These are phyloP conservation scores for Hyla sarda DNA, from an alignment of 2,113 vertebrate genomes.

Conservation along the genomic window DNA sequence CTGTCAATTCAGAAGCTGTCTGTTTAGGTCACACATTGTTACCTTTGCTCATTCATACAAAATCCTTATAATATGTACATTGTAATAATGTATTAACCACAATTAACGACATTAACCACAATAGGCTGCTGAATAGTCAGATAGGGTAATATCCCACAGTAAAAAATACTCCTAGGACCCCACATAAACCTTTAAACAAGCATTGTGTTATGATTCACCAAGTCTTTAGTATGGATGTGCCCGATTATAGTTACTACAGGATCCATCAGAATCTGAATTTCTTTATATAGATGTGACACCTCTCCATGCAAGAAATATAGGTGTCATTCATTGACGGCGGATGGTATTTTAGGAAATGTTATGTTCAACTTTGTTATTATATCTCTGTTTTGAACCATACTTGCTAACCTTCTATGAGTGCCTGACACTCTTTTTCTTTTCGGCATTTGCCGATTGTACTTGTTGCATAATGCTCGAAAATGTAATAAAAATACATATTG, in stretches of 20 bases:
- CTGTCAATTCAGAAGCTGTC: slow-evolving; percentile 15
- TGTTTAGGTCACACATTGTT: slow-evolving; percentile 36
- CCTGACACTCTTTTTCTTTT: too few relatives aligned
- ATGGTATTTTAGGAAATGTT: too few relatives aligned
- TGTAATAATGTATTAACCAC: not conserved
- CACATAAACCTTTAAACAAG: not conserved
- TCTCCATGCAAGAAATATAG: not conserved
- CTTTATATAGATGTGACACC: not conserved
- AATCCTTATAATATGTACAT: not conserved
- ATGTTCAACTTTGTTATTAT: too few relatives aligned
- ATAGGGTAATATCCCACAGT: not conserved
- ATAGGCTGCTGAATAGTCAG: not conserved
- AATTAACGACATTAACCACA: too few relatives aligned
- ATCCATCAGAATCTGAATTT: not conserved
- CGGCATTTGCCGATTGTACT: too few relatives aligned
- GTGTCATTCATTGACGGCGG: too few relatives aligned
- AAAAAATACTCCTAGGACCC: not conserved
- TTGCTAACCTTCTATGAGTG: too few relatives aligned
- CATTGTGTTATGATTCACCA: not conserved
- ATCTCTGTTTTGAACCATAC: too few relatives aligned
- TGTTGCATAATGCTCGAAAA: too few relatives aligned
- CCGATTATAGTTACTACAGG: not conserved
- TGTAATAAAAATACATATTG: too few relatives aligned
- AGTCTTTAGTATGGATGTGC: not conserved
- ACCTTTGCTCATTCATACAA: slow-evolving; percentile 30